Base-by-base conservation (phyloP, 2,113 vertebrate genomes). In the Urocitellus parryii region DNA sequence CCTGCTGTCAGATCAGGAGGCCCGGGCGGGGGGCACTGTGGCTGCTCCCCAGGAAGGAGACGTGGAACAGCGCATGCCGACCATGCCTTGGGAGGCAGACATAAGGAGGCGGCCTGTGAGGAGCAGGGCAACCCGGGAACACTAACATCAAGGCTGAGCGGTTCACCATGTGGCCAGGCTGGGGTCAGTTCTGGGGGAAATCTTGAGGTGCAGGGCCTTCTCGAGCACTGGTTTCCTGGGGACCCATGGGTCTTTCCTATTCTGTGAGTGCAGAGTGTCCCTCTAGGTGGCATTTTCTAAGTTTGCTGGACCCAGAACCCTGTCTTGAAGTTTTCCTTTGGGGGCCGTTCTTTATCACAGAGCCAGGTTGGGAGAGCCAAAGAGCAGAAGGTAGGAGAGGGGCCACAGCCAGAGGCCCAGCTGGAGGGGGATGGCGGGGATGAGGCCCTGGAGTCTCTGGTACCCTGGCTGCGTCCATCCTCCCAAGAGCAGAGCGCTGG, bases 271-370 rank as follows among this genome's bases (percentile, higher is more conserved):
- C 1, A 7, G 10, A 2, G 0, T 0, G 9, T 17, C 25, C 68
- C 42, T 4, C 14, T 14, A 1, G 3, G 24, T 14, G 6, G 45
- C 7, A 0, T 5, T n/a, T n/a, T 32, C 65, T 11, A 6, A 20
- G 39, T 22, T 24, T 3, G 3, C 9, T 0, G 4, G 25, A 16
- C 42, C 82, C 53, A 24, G 72, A 37, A 0, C 32, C 22, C 85
- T 5, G 25, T 8, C 39, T 14, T 11, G 1, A 16, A 0, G 16
- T 51, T 29, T 51, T 17, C 20, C 48, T 42, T 39, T 9, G 25
- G 81, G 24, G 58, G 25, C 22, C 22, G 10, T 5, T 42, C 42
- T 42, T 42, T 42, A 42, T 42, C 5, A 42, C 42, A 61, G n/a
- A 45, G 18, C 5, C 56, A 29, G 86, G 25, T 84, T 25, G 42